A percentile compares a stretch with the other conserved stretches of the same genome.
Conservation (phyloP, 2,888 invertebrate genomes). For the Mesopsocus fuscifrons region DNA sequence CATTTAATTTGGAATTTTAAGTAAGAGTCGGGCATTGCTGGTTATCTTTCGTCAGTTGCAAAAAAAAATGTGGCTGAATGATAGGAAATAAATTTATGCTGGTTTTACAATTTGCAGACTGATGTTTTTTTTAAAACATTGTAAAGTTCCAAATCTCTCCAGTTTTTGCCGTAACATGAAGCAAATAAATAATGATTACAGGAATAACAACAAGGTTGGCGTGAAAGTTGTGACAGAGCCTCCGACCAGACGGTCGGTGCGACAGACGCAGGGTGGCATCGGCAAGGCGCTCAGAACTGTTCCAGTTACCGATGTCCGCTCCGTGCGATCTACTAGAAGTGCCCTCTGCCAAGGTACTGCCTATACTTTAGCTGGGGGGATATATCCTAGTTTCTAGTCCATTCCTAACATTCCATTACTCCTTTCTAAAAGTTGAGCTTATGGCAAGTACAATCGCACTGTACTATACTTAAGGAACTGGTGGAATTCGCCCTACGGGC, state of each 20-base stretch:
- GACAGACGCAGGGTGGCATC: constrained; percentile 15
- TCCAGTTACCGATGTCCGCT: neutral
- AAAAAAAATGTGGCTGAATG: too few relatives aligned
- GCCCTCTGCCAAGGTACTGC: constrained; percentile 7
- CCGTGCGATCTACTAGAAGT: constrained; percentile 4
- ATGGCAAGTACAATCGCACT: too few relatives aligned
- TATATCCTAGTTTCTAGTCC: neutral
- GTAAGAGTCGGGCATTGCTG: too few relatives aligned
- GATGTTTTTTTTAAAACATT: too few relatives aligned
- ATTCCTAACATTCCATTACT: neutral
- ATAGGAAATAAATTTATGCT: too few relatives aligned
- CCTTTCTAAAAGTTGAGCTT: neutral
- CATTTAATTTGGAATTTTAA: too few relatives aligned
- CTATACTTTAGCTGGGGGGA: too few relatives aligned
- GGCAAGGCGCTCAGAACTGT: neutral
- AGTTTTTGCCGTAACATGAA: neutral
- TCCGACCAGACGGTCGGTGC: constrained; percentile 23
- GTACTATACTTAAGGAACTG: too few relatives aligned
- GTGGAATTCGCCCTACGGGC: too few relatives aligned
- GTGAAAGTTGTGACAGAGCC: constrained; percentile 11
- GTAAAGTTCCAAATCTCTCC: too few relatives aligned
- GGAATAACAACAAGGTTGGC: constrained; percentile 7
- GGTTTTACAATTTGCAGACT: too few relatives aligned
- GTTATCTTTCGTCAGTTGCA: too few relatives aligned
- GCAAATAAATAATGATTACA: neutral